A percentile compares a stretch with the other conserved stretches of the same genome.
phyloP scores from a whole-genome alignment of 2,888 invertebrate species.

The Synanthedon myopaeformis region DNA sequence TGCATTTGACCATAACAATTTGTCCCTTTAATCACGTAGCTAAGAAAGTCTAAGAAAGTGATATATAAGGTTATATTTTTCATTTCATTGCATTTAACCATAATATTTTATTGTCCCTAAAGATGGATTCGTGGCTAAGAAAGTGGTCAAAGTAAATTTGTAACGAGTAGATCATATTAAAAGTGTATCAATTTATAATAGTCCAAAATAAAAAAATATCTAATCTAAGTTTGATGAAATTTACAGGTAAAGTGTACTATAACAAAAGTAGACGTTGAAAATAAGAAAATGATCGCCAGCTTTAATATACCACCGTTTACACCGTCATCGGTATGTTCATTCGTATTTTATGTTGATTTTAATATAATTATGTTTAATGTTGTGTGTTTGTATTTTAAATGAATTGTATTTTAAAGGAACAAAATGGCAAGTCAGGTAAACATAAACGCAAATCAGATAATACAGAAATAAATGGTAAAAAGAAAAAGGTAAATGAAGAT shows the following conservation, averaged over 20 bases:
- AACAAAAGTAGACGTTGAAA: constrained; percentile 31
- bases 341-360: too few species aligned
- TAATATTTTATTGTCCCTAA: too few species aligned
- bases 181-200: too few species aligned
- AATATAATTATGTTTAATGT: not conserved
- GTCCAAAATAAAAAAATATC: not conserved
- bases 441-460: constrained; percentile 13
- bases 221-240: not conserved
- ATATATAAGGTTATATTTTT: too few species aligned
- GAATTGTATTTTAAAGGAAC: constrained; percentile 22
- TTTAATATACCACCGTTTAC: constrained; percentile 38
- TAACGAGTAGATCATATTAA: too few species aligned
- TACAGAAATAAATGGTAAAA: constrained; percentile 11
- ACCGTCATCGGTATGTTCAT: constrained; percentile 18
- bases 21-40: too few species aligned
- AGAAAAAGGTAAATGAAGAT: constrained; percentile 8
- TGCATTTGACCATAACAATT: too few species aligned
- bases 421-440: constrained; percentile 18
- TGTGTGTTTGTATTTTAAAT: too few species aligned
- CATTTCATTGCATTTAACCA: too few species aligned
- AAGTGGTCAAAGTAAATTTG: too few species aligned
- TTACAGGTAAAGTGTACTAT: constrained; percentile 66
- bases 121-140: too few species aligned
- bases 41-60: too few species aligned
- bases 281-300: constrained; percentile 53